Base-by-base conservation (phyloP, 2,797 vertebrate genomes). In the Dicrostonyx torquatus region DNA sequence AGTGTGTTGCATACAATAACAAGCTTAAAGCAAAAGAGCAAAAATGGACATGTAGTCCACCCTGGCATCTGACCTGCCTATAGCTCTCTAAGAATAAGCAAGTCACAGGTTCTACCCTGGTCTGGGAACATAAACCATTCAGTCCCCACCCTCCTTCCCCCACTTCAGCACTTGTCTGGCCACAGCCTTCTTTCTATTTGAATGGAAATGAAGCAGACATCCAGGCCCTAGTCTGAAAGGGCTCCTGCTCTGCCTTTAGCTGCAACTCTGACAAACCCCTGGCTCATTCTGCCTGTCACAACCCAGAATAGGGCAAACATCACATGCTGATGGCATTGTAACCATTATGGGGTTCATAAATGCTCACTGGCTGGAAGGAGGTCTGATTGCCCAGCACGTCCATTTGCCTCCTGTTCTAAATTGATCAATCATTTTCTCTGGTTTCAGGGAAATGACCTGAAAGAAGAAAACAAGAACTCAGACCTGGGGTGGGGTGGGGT, bases 401-500 rank as follows among this genome's bases (percentile, higher is more conserved):
- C 89, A 60, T 82, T 97, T 96, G 86, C 95, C 91, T 96, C 93
- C 83, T 1, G 2, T 94, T 97, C 97, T 89, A 84, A 94, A 96
- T 90, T 91, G 66, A 98, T 96, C 94, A 75, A 72, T 92, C 91
- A 90, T 97, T 97, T 90, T 83, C 97, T 97, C 92, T 5, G 92
- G 95, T 97, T 96, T 96, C 93, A 95, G 94, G 95, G 95, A 98
- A 97, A 97, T 82, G 50, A 45, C 76, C 94, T 97, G 80, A 95
- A 97, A 97, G 26, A 79, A 89, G 55, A 72, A 29, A 50, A 58
- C 2, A 86, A 40, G 37, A 94, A 75, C 78, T 91, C 72, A 34
- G 80, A 73, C 73, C 62, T 53, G 75, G 45, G 82, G 58, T 90
- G 73, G 10, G 40, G 89, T 18, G 92, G 48, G 93, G 94, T 55